phyloP scores from a whole-genome alignment of 64 coral and sea anemone genomes.

The Trachythela sp. region DNA sequence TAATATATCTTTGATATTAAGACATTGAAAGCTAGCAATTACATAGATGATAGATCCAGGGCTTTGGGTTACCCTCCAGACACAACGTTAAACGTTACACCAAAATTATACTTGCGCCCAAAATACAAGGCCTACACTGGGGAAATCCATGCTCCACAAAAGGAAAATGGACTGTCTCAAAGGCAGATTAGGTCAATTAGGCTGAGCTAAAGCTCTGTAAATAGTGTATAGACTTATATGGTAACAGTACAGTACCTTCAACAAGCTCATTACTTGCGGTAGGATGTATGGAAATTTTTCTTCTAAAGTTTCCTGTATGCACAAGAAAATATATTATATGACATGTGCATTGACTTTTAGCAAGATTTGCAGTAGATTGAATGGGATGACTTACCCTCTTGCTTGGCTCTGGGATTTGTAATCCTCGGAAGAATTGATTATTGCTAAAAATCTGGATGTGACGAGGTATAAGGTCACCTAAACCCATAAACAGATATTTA shows the following conservation, averaged over 20 bases:
- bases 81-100: too few relatives aligned
- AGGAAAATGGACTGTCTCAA: too few relatives aligned
- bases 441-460: constrained; percentile 84
- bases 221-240: too few relatives aligned
- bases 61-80: too few relatives aligned
- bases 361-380: too few relatives aligned
- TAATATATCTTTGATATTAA: neutral
- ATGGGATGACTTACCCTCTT: constrained; percentile 63
- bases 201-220: too few relatives aligned
- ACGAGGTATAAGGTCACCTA: constrained; percentile 84
- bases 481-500: neutral
- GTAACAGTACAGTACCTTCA: constrained; percentile 74
- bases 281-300: constrained; percentile 69
- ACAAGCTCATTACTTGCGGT: constrained; percentile 66
- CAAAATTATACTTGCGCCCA: too few relatives aligned
- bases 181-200: too few relatives aligned
- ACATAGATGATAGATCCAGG: neutral
- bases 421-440: constrained; percentile 92
- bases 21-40: neutral
- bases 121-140: too few relatives aligned
- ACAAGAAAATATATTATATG: neutral
- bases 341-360: too few relatives aligned
- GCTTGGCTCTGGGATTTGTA: constrained; percentile 76
- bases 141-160: too few relatives aligned
- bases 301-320: constrained; percentile 80